Base-by-base conservation (phyloP, 2,113 vertebrate species). In the Thamnaconus septentrionalis region DNA sequence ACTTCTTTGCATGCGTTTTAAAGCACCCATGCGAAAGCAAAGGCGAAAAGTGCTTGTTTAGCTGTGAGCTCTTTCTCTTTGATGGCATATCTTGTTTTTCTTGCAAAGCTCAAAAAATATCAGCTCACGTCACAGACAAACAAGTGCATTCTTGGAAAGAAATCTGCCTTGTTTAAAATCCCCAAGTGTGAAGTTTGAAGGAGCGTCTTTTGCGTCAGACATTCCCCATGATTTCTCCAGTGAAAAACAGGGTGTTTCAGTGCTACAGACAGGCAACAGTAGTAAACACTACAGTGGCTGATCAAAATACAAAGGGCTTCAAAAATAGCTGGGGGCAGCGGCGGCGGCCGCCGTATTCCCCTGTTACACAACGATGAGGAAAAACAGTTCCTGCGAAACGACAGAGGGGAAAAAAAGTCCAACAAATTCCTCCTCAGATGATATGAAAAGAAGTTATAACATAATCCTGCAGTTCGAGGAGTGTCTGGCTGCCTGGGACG, bases 351-450 rank as follows among this genome's bases (percentile, higher is more conserved):
- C 40, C 41, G 5, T 58, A 51, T 44, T 72, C 58, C 53, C 43
- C 4, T 61, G 40, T 65, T 9, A 50, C 69, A 64, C 56, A 60
- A 69, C 42, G 18, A 48, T 41, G 6, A 59, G 66, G 75, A 42
- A 58, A 79, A 73, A 31, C 64, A 57, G 62, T 59, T 31, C 10
- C 42, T 59, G 69, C 69, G 59, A 72, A 74, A 55, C 42, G 61
- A 64, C 69, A 64, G 68, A 71, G 51, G 44, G 57, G 58, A 59
- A 73, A 73, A 83, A 85, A 50, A 50, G n/a, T 5, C 9, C 71
- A 86, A 71, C 66, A 81, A 69, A 77, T 82, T 83, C 70, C 69
- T 31, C 78, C 59, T n/a, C 56, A 53, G 63, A 75, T 59, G 42
- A 85, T 67, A 78, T 53, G 45, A 50, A 69, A 61, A 62, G 68